Evolutionary conservation across 1,140 invertebrate species (phyloP).

Genomic region (Halictus rubicundus): DNA sequence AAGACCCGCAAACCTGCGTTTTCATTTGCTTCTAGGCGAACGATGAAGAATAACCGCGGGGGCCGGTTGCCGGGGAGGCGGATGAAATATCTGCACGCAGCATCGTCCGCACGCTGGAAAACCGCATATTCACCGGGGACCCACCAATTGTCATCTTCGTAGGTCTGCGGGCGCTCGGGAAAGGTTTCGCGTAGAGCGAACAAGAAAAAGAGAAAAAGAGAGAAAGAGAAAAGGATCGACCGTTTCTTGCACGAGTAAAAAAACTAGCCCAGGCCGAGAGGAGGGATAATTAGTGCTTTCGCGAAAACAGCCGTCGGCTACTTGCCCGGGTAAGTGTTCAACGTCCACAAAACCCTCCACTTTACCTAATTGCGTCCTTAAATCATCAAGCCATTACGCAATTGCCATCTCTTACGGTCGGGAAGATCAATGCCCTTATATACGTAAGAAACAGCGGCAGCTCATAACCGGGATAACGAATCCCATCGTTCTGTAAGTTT

Average conservation of each 20-base stretch:
- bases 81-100: neutral
- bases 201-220: constrained; percentile 21
- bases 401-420: constrained; percentile 56
- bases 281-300: constrained; percentile 61
- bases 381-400: constrained; percentile 66
- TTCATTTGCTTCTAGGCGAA: neutral
- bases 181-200: constrained; percentile 38
- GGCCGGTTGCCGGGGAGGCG: neutral
- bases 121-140: constrained; percentile 34
- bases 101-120: neutral
- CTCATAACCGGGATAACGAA: constrained; percentile 56
- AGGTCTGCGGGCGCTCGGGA: neutral
- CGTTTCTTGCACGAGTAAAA: constrained; percentile 1
- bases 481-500: constrained; percentile 50
- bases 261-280: constrained; percentile 24
- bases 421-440: constrained; percentile 50
- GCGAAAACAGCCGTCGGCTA: constrained; percentile 58
- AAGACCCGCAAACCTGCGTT: neutral
- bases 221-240: constrained; percentile 34
- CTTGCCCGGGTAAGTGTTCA: constrained; percentile 54
- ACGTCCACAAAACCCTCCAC: constrained; percentile 59
- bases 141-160: constrained; percentile 36
- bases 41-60: constrained; percentile 23
- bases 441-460: constrained; percentile 47
- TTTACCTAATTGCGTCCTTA: constrained; percentile 67